Percentiles rank a stretch among this genome's conserved stretches.
Evolutionary conservation across 2,888 invertebrate species (phyloP).

Genomic region (Idaea biselata): DNA sequence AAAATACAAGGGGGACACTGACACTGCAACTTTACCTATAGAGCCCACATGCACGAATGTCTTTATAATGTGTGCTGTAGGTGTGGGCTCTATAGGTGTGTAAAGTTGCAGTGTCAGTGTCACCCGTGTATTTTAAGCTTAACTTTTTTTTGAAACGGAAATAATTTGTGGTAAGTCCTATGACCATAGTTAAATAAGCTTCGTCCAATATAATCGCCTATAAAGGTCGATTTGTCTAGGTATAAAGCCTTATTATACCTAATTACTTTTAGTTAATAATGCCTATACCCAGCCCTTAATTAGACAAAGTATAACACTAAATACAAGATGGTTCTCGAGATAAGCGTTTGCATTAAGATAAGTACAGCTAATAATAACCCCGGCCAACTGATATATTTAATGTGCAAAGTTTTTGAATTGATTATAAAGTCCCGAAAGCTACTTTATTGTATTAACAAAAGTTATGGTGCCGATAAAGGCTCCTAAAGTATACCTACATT

Average conservation of each 20-base stretch:
- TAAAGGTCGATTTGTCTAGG: not conserved
- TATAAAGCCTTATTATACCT: not conserved
- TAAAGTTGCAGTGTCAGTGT: no score
- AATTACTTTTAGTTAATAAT: not conserved
- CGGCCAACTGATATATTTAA: slow-evolving; percentile 23
- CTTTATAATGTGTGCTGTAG: no score
- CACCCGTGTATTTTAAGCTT: no score
- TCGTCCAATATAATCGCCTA: no score
- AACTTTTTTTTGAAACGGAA: no score
- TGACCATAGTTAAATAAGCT: no score
- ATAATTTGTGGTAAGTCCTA: no score
- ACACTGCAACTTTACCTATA: no score
- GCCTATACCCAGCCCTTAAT: not conserved
- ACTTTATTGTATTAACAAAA: slow-evolving; percentile 48
- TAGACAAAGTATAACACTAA: slow-evolving; percentile 1
- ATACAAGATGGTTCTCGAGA: not conserved
- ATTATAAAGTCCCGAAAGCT: slow-evolving; percentile 40
- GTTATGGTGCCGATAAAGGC: slow-evolving; percentile 41
- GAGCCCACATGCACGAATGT: no score
- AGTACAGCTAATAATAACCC: slow-evolving; percentile 16
- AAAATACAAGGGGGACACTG: no score
- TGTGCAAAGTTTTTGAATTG: slow-evolving; percentile 36
- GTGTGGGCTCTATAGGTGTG: no score
- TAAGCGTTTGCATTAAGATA: slow-evolving; percentile 3
- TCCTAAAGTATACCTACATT: slow-evolving; percentile 26